phyloP scores from a whole-genome alignment of 2,888 invertebrate genomes.

The Tenthredo livida region DNA sequence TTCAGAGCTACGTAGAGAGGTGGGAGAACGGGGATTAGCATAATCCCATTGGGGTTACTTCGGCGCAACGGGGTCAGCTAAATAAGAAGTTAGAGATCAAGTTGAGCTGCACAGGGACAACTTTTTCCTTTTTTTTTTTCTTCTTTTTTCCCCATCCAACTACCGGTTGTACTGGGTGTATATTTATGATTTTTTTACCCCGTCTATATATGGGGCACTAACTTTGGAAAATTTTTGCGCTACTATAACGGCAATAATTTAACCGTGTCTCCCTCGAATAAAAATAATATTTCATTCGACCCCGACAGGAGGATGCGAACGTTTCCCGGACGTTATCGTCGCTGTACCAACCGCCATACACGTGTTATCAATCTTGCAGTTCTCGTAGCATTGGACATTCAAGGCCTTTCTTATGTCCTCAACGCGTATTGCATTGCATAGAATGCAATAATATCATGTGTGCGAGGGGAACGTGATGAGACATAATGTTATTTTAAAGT shows the following conservation, averaged over 20 bases:
- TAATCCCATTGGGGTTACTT: constrained; percentile 48
- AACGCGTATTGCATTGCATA: constrained; percentile 27
- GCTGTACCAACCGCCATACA: neutral
- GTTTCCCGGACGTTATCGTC: constrained; percentile 45
- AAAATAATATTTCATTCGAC: constrained; percentile 49
- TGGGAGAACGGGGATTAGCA: constrained; percentile 35
- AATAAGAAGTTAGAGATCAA: constrained; percentile 48
- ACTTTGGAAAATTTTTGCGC: constrained; percentile 20
- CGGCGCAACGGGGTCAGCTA: constrained; percentile 46
- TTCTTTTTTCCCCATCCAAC: neutral
- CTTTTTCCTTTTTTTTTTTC: neutral
- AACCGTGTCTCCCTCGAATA: constrained; percentile 34
- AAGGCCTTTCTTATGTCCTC: constrained; percentile 22
- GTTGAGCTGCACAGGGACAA: constrained; percentile 14
- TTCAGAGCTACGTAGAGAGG: neutral
- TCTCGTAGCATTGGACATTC: neutral
- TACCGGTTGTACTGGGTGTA: neutral
- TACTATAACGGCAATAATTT: constrained; percentile 24
- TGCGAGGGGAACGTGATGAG: neutral
- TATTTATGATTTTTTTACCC: neutral
- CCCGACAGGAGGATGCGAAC: constrained; percentile 49
- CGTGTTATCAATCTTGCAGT: constrained; percentile 40
- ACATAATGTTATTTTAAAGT: neutral
- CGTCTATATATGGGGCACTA: neutral
- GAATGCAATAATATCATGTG: neutral